Percentiles rank a stretch among this genome's conserved stretches.
These are phyloP conservation scores for Eulemur coronatus DNA, from an alignment of 2,797 vertebrate species.

Conservation along the genomic window DNA sequence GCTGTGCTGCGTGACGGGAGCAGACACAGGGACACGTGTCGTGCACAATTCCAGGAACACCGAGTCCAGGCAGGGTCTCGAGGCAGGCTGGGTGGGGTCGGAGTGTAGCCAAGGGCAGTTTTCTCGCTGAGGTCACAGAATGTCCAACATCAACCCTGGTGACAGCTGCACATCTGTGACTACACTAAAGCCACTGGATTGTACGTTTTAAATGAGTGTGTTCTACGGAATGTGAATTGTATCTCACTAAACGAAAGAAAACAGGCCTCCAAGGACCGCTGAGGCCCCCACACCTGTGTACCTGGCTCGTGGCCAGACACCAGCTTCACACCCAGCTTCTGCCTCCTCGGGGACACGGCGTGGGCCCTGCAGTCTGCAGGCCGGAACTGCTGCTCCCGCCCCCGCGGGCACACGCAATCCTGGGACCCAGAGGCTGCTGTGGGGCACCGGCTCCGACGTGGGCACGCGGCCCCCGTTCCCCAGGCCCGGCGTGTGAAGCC, in stretches of 20 bases:
- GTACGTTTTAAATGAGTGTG: not conserved
- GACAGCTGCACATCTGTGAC: rapidly evolving
- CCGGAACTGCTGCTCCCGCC: not conserved
- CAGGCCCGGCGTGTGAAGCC: not conserved
- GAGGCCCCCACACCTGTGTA: not conserved
- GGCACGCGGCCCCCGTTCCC: not conserved
- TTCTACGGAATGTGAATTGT: not conserved
- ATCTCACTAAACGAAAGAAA: not conserved
- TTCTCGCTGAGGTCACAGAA: not conserved
- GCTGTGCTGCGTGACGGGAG: no score
- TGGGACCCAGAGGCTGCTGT: no score
- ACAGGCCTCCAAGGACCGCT: not conserved
- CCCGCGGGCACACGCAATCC: not conserved
- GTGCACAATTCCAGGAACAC: rapidly evolving
- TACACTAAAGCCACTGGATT: not conserved
- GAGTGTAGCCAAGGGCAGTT: not conserved
- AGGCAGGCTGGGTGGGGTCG: not conserved
- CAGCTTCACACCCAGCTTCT: no score
- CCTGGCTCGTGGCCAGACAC: rapidly evolving
- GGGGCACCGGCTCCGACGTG: not conserved
- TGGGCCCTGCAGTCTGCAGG: not conserved
- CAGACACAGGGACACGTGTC: not conserved
- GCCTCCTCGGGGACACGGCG: not conserved
- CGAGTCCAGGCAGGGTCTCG: no score
- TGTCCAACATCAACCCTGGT: not conserved